phyloP scores from a whole-genome alignment of 2,797 vertebrate species.

The Takifugu ocellatus region DNA sequence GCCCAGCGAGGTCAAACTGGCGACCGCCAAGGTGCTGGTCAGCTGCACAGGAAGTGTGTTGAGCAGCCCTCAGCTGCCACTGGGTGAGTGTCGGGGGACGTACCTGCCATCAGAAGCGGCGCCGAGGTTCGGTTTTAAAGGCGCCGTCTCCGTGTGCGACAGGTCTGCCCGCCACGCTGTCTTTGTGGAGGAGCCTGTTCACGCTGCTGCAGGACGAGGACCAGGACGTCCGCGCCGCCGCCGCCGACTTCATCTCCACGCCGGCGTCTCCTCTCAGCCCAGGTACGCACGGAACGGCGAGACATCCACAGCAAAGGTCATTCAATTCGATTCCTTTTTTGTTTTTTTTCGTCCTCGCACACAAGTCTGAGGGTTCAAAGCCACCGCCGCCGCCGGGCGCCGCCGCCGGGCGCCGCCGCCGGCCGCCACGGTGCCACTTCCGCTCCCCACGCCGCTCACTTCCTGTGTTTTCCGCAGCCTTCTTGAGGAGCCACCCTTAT shows the following conservation, averaged over 20 bases:
- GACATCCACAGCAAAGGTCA: too few relatives aligned
- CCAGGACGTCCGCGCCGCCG: conserved; percentile 80
- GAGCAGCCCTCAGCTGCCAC: conserved; percentile 66
- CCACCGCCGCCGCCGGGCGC: conserved; percentile 14
- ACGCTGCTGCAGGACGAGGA: conserved; percentile 92
- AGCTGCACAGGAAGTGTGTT: conserved; percentile 72
- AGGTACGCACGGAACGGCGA: conserved; percentile 50
- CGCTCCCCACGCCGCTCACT: conserved; percentile 30
- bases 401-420: conserved; percentile 10
- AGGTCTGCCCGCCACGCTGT: conserved; percentile 82
- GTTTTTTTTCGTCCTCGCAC: neutral
- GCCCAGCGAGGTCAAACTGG: conserved; percentile 82
- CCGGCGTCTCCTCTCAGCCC: conserved; percentile 53
- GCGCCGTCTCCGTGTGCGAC: conserved; percentile 1
- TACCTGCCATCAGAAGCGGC: neutral
- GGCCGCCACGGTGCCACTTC: conserved; percentile 29
- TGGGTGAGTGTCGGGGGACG: conserved; percentile 77
- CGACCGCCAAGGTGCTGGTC: conserved; percentile 81
- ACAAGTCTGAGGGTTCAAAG: conserved; percentile 15
- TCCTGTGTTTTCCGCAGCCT: conserved; percentile 49
- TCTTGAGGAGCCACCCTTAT: conserved; percentile 41
- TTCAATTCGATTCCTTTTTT: too few relatives aligned
- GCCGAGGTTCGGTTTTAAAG: neutral
- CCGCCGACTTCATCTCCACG: conserved; percentile 80
- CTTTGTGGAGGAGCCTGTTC: conserved; percentile 86